Conservation (phyloP, 2,113 vertebrate species). For the Hystrix cristata region DNA sequence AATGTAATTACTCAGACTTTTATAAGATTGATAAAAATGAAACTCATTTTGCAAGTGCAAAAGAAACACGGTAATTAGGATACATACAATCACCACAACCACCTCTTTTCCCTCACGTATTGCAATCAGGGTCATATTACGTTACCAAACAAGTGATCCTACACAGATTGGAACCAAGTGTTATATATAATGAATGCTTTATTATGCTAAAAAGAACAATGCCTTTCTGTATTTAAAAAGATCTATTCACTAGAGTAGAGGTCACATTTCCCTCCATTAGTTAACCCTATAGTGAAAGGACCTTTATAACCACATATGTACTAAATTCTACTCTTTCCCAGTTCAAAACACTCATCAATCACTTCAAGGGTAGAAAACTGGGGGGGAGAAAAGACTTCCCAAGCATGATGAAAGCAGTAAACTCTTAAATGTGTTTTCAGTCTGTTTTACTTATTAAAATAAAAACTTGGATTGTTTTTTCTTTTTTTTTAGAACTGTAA, state of each 20-base stretch:
- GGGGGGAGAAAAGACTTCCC: not conserved
- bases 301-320: constrained; percentile 54
- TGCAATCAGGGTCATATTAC: constrained; percentile 26
- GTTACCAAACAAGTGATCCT: constrained; percentile 64
- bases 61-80: constrained; percentile 62
- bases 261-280: constrained; percentile 69
- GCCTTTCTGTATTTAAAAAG: constrained; percentile 65
- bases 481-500: not conserved
- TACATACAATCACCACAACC: not conserved
- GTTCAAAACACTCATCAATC: constrained; percentile 24
- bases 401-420: not conserved
- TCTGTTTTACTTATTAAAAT: not conserved
- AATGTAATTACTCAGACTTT: constrained; percentile 54
- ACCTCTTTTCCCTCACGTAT: not conserved
- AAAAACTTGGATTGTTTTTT: not conserved
- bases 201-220: constrained; percentile 62
- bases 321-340: constrained; percentile 39
- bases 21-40: constrained; percentile 61
- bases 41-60: constrained; percentile 21
- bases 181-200: constrained; percentile 69
- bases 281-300: constrained; percentile 43
- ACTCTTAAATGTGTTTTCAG: not conserved
- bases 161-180: constrained; percentile 64
- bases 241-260: constrained; percentile 49
- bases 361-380: constrained; percentile 53